A percentile compares a stretch with the other conserved stretches of the same genome.
Conservation (phyloP, 35 echinoderm and acorn worm genomes). For the Lytechinus variegatus region DNA sequence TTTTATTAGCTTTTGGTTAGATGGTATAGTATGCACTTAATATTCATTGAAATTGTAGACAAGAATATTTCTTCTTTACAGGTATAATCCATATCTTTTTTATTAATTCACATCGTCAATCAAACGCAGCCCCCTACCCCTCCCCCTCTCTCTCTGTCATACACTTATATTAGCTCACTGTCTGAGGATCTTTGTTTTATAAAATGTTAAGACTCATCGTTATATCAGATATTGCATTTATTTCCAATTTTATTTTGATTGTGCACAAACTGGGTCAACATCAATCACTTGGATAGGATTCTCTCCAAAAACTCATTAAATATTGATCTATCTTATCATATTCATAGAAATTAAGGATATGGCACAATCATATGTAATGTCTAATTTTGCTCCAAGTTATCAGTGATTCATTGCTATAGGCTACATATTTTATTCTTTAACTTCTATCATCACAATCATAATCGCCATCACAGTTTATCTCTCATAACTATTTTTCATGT, state of each 20-base stretch:
- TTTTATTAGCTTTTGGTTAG: too few relatives aligned
- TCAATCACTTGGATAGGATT: too few relatives aligned
- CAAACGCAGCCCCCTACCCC: not conserved
- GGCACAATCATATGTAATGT: too few relatives aligned
- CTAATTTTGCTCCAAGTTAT: too few relatives aligned
- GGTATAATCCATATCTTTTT: not conserved
- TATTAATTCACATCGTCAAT: not conserved
- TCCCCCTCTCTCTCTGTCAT: not conserved
- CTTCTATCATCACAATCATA: too few relatives aligned
- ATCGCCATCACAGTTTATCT: too few relatives aligned
- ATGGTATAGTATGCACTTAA: not conserved
- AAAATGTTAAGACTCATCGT: not conserved
- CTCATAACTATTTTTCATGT: too few relatives aligned
- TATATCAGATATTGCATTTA: not conserved
- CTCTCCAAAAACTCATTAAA: too few relatives aligned
- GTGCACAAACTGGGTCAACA: not conserved
- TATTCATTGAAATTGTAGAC: not conserved
- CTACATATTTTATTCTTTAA: too few relatives aligned
- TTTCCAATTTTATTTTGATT: not conserved
- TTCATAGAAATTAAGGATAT: too few relatives aligned
- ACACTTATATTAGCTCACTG: not conserved
- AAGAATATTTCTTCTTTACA: not conserved
- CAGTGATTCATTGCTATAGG: too few relatives aligned
- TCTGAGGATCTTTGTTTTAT: not conserved
- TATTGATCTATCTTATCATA: too few relatives aligned